Evolutionary conservation across 2,888 invertebrate genomes (phyloP).

Genomic region (Heterodera filipjevi): DNA sequence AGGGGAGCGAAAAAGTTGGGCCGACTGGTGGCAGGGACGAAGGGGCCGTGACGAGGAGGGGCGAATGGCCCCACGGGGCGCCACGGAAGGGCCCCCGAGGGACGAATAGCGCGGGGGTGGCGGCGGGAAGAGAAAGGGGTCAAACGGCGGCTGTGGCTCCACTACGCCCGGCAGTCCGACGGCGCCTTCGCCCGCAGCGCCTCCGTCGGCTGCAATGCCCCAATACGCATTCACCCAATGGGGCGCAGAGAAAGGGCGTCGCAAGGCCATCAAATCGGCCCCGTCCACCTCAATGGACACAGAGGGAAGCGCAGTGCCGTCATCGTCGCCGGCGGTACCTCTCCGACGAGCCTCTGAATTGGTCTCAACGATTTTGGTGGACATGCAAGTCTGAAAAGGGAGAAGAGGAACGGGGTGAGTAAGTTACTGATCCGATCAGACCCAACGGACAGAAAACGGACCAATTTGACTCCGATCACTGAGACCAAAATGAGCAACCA

Average conservation of each 20-base stretch:
- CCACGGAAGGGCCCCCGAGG: conserved; percentile 7
- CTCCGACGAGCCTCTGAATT: conserved; percentile 8
- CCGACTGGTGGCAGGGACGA: conserved; percentile 11
- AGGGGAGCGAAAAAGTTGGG: conserved; percentile 27
- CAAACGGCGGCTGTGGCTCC: conserved; percentile 25
- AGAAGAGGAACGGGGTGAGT: background rate
- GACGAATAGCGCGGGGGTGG: conserved; percentile 44
- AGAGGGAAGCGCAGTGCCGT: conserved; percentile 8
- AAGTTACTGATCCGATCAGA: background rate
- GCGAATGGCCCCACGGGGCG: background rate
- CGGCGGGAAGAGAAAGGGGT: conserved; percentile 34
- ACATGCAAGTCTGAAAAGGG: conserved; percentile 26
- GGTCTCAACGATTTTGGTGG: conserved; percentile 9
- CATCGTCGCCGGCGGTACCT: background rate
- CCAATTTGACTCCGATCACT: conserved; percentile 39
- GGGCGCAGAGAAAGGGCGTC: conserved; percentile 23
- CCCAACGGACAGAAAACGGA: background rate
- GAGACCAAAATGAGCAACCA: conserved; percentile 37
- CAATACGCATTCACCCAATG: conserved; percentile 15
- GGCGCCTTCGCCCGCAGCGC: background rate
- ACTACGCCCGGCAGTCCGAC: conserved; percentile 23
- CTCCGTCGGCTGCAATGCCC: background rate
- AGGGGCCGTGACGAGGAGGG: background rate
- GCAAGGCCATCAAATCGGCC: background rate
- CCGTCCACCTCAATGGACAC: conserved; percentile 14